Evolutionary conservation across 2,113 vertebrate species (phyloP).

Genomic region (Paraplagusia blochii): DNA sequence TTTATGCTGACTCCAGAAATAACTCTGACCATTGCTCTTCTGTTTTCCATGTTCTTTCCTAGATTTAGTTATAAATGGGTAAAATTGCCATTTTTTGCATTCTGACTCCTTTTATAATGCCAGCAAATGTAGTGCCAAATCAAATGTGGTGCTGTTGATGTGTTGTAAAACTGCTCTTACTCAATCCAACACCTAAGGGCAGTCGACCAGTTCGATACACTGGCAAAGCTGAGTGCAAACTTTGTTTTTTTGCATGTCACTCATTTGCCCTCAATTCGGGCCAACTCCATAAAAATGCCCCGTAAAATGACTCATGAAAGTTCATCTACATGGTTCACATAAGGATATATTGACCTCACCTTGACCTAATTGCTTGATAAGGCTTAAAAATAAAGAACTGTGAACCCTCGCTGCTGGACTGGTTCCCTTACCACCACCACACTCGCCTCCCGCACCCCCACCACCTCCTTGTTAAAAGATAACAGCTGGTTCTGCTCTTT

Average conservation of each 20-base stretch:
- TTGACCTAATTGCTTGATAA: slow-evolving; percentile 48
- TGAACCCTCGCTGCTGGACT: slow-evolving; percentile 30
- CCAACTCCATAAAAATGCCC: background rate
- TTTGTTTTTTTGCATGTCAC: background rate
- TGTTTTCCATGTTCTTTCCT: background rate
- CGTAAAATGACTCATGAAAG: background rate
- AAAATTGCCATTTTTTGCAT: background rate
- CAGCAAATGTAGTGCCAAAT: background rate
- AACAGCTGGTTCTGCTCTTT: slow-evolving; percentile 72
- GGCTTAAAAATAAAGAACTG: slow-evolving; percentile 23
- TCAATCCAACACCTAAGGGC: background rate
- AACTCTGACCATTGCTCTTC: background rate
- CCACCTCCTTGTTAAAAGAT: slow-evolving; percentile 47
- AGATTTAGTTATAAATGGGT: background rate
- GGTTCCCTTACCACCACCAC: slow-evolving; percentile 10
- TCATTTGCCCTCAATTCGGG: background rate
- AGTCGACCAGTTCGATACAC: background rate
- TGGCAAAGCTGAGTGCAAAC: background rate
- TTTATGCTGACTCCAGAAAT: background rate
- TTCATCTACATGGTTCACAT: slow-evolving; percentile 24
- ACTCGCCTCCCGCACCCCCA: slow-evolving; percentile 34
- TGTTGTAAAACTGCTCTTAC: background rate
- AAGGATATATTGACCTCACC: slow-evolving; percentile 46
- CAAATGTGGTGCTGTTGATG: background rate
- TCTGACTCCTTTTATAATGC: background rate